phyloP scores from a whole-genome alignment of 2,888 invertebrate genomes.

The Atethmia centrago region DNA sequence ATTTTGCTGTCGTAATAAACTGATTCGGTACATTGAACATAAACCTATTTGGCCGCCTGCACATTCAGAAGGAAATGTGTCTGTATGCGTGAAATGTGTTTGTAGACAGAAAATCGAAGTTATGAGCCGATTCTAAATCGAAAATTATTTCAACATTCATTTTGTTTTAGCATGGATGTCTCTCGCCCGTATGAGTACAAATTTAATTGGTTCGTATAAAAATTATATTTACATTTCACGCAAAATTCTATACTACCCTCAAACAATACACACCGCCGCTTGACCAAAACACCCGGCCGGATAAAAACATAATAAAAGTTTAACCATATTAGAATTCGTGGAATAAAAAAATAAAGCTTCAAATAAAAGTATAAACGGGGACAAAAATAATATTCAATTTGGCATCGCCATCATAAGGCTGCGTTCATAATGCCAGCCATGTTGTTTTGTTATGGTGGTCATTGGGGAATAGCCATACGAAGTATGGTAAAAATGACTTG shows the following conservation, averaged over 20 bases:
- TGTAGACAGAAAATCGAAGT: neutral
- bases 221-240: neutral
- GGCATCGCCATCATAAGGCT: slow-evolving; percentile 23
- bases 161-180: neutral
- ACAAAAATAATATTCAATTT: slow-evolving; percentile 65
- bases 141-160: neutral
- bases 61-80: neutral
- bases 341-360: slow-evolving; percentile 52
- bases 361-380: slow-evolving; percentile 52
- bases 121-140: neutral
- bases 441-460: slow-evolving; percentile 9
- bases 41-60: neutral
- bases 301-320: slow-evolving; percentile 59
- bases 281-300: slow-evolving; percentile 43
- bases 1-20: slow-evolving; percentile 13
- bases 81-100: neutral
- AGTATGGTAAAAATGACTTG: neutral
- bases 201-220: neutral
- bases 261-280: slow-evolving; percentile 22
- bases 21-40: slow-evolving; percentile 19
- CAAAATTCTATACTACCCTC: slow-evolving; percentile 4
- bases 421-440: neutral
- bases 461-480: neutral
- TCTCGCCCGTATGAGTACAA: neutral
- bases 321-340: slow-evolving; percentile 59